A percentile compares a stretch with the other conserved stretches of the same genome.
These are phyloP conservation scores for Limnephilus lunatus DNA, from an alignment of 2,888 invertebrate genomes.

Conservation along the genomic window DNA sequence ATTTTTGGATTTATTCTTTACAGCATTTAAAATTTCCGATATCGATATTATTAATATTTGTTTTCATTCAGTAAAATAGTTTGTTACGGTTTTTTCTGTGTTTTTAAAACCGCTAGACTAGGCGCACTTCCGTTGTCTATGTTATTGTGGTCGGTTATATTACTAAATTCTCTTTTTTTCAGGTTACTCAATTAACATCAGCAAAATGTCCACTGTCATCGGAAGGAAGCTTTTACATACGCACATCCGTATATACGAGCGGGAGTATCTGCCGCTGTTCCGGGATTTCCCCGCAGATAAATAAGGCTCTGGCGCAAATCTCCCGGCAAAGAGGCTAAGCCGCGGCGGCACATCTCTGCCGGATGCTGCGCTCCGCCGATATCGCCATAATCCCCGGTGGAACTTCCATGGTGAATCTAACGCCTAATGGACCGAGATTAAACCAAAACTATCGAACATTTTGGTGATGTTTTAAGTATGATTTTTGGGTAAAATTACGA, in stretches of 20 bases:
- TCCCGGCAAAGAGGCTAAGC: constrained; percentile 58
- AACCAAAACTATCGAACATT: constrained; percentile 44
- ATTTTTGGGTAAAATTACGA: neutral
- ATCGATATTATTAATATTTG: no score
- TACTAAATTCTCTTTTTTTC: neutral
- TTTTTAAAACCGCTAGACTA: no score
- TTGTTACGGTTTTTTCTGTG: no score
- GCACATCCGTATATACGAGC: constrained; percentile 24
- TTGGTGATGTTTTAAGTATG: neutral
- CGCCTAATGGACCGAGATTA: constrained; percentile 61
- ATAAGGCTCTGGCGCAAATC: constrained; percentile 60
- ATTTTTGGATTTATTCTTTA: no score
- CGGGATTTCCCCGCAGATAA: constrained; percentile 63
- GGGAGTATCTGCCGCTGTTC: neutral
- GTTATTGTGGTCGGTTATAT: no score
- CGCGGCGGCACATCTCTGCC: constrained; percentile 39
- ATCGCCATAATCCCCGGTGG: constrained; percentile 53
- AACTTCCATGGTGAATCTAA: constrained; percentile 62
- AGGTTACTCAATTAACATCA: neutral
- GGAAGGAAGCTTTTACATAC: neutral
- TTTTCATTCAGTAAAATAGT: no score
- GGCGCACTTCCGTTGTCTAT: no score
- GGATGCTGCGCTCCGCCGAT: constrained; percentile 58
- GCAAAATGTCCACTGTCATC: neutral
- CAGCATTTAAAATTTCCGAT: no score